A percentile compares a stretch with the other conserved stretches of the same genome.
Evolutionary conservation across 2,888 invertebrate species (phyloP).

Genomic region (Drosophila cognata): DNA sequence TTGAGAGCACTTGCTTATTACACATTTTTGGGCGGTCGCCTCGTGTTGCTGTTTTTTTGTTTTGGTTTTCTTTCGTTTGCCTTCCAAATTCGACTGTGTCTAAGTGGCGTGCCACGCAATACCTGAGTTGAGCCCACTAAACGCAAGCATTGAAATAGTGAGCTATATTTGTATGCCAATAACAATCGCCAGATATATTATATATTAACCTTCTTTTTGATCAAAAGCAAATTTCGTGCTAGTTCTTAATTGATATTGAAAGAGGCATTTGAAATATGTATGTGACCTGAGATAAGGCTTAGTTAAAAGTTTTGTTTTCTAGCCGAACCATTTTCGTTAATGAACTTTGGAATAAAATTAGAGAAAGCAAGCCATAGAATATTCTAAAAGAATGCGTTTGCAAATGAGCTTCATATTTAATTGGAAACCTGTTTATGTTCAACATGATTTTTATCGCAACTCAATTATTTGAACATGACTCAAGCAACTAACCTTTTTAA

Average conservation of each 20-base stretch:
- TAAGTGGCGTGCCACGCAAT: constrained; percentile 13
- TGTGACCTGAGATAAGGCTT: neutral
- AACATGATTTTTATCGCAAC: neutral
- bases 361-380: neutral
- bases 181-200: neutral
- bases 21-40: constrained; percentile 33
- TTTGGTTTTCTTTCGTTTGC: neutral
- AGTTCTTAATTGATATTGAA: neutral
- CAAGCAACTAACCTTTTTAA: neutral
- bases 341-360: neutral
- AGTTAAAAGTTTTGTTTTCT: neutral
- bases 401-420: neutral
- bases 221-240: neutral
- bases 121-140: neutral
- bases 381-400: neutral
- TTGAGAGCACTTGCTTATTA: constrained; percentile 48
- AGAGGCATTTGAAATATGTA: neutral
- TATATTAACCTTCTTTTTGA: neutral
- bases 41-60: neutral
- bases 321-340: neutral
- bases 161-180: constrained; percentile 20
- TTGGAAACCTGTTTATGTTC: neutral
- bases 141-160: constrained; percentile 11
- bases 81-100: constrained; percentile 17
- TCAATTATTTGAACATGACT: neutral